Evolutionary conservation across 1,140 invertebrate species (phyloP).

Genomic region (Matsumurasca onukii): DNA sequence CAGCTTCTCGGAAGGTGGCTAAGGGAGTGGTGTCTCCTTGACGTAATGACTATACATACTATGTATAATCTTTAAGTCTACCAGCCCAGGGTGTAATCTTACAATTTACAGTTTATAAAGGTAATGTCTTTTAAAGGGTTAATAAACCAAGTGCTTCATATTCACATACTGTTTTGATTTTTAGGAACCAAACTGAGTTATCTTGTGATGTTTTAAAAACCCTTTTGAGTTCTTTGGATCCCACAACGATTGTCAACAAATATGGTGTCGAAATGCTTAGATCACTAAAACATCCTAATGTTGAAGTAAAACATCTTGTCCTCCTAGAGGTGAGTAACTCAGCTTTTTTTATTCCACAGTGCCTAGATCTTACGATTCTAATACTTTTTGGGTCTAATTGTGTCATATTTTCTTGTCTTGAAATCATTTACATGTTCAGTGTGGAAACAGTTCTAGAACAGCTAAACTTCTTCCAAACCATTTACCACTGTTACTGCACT

Average conservation of each 20-base stretch:
- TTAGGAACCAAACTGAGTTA: slow-evolving; percentile 49
- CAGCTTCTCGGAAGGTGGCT: not conserved
- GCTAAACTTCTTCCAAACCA: not conserved
- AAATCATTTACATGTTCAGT: not conserved
- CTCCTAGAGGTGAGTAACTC: slow-evolving; percentile 46
- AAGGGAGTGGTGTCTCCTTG: slow-evolving; percentile 4
- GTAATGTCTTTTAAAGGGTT: not conserved
- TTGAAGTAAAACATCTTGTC: slow-evolving; percentile 46
- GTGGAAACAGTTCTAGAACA: not conserved
- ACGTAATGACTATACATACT: slow-evolving; percentile 28
- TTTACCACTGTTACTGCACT: not conserved
- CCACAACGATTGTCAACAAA: slow-evolving; percentile 47
- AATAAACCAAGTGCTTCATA: not conserved
- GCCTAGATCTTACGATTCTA: not conserved
- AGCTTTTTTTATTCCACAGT: slow-evolving; percentile 3
- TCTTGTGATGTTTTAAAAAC: slow-evolving; percentile 51
- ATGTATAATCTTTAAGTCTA: slow-evolving; percentile 10
- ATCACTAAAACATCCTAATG: slow-evolving; percentile 48
- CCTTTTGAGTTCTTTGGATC: slow-evolving; percentile 47
- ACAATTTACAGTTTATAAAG: not conserved
- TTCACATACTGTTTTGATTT: slow-evolving; percentile 36
- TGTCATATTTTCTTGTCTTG: not conserved
- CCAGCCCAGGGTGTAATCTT: not conserved
- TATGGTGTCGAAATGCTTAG: slow-evolving; percentile 48
- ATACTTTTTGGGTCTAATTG: not conserved